Conservation (phyloP, 2,113 vertebrate genomes). For the Chrysemys picta region DNA sequence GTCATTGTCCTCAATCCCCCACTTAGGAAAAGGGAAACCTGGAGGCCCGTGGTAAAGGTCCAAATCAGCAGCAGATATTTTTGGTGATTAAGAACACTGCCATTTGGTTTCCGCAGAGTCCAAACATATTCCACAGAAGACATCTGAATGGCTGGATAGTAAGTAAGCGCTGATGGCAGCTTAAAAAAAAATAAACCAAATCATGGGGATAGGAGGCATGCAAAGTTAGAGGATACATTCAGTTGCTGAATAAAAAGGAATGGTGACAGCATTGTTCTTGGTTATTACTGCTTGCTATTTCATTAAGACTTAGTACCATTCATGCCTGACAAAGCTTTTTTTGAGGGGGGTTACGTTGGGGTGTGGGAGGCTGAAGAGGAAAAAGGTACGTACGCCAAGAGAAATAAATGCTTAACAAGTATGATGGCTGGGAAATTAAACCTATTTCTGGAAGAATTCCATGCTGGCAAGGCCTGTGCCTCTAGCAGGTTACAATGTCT, state of each 20-base stretch:
- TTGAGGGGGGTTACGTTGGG: background rate
- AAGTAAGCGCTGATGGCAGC: background rate
- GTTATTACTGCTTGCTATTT: background rate
- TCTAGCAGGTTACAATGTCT: constrained; percentile 63
- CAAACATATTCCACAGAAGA: background rate
- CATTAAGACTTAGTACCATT: background rate
- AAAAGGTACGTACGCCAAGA: background rate
- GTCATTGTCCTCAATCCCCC: background rate
- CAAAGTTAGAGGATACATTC: background rate
- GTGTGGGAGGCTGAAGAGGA: background rate
- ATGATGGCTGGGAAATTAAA: constrained; percentile 32
- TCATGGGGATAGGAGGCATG: background rate
- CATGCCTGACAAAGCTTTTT: constrained; percentile 8
- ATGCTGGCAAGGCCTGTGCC: constrained; percentile 57
- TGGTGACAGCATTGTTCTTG: background rate
- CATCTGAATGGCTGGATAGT: background rate
- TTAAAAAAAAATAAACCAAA: background rate
- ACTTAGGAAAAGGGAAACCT: background rate
- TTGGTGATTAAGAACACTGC: background rate
- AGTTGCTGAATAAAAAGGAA: background rate
- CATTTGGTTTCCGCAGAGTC: background rate
- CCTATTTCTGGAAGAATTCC: constrained; percentile 61
- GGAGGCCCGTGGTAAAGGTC: background rate
- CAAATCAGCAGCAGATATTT: background rate
- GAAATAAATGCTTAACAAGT: constrained; percentile 56